A percentile compares a stretch with the other conserved stretches of the same genome.
These are phyloP conservation scores for Alces alces DNA, from an alignment of 2,113 vertebrate genomes.

Conservation along the genomic window DNA sequence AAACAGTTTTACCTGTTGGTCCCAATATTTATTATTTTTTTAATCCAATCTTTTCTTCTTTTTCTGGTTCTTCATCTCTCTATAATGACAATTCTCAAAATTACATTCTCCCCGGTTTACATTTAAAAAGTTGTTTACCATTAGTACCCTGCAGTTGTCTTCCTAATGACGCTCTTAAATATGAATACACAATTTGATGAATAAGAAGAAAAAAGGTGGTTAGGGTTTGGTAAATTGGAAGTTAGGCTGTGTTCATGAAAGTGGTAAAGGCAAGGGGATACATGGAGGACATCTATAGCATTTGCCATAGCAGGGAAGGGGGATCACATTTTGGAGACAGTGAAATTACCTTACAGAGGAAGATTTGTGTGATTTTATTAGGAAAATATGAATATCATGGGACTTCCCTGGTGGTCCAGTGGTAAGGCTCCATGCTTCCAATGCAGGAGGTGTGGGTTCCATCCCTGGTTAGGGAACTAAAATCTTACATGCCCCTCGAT, in stretches of 20 bases:
- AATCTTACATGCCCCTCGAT: neutral
- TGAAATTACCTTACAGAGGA: conserved; percentile 7
- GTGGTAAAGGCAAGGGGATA: neutral
- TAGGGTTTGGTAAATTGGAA: neutral
- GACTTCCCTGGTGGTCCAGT: neutral
- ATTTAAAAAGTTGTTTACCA: neutral
- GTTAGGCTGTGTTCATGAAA: neutral
- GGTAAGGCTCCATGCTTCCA: neutral
- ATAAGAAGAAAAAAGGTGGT: neutral
- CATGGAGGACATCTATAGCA: neutral
- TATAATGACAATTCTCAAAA: neutral
- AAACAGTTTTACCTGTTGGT: neutral
- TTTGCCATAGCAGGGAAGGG: neutral
- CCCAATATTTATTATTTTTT: neutral
- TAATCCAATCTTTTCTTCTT: neutral
- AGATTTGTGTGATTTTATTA: conserved; percentile 19
- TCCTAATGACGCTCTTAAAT: conserved; percentile 35
- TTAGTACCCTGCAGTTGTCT: conserved; percentile 11
- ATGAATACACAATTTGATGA: conserved; percentile 17
- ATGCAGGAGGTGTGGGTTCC: neutral
- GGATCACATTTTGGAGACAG: neutral
- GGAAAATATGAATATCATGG: conserved; percentile 19
- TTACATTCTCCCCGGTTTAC: neutral
- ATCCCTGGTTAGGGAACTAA: neutral
- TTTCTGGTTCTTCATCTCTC: neutral